phyloP scores from a whole-genome alignment of 2,113 vertebrate genomes.

The Podarcis raffonei region DNA sequence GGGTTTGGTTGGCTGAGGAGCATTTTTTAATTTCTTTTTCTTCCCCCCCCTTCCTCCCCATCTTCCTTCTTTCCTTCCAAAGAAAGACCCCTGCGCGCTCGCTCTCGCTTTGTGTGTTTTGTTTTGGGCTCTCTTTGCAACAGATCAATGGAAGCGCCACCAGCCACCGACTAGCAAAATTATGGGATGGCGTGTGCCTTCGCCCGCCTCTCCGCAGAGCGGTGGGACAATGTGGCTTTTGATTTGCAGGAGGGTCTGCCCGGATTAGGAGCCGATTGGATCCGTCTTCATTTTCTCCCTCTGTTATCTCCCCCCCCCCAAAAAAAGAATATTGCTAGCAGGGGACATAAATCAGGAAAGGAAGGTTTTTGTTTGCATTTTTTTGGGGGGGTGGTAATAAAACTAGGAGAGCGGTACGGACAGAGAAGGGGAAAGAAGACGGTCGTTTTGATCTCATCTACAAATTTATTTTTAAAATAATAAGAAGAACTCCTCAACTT shows the following conservation, averaged over 20 bases:
- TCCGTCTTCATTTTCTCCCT: not conserved
- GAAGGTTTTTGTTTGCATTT: not conserved
- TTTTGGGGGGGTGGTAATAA: not conserved
- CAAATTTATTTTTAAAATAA: not conserved
- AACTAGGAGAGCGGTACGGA: not conserved
- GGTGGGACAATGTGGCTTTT: not conserved
- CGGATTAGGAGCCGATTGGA: not conserved
- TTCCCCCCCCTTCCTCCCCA: not conserved
- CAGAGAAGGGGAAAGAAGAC: not conserved
- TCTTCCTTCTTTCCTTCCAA: not conserved
- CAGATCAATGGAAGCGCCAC: not conserved
- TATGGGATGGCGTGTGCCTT: not conserved
- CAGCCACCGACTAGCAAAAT: not conserved
- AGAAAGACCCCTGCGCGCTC: not conserved
- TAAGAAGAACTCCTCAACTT: not conserved
- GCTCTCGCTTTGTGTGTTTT: too few relatives aligned
- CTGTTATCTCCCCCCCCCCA: too few relatives aligned
- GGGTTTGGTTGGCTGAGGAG: too few relatives aligned
- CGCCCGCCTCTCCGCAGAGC: fast-evolving
- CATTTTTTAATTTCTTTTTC: too few relatives aligned
- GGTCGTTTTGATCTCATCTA: not conserved
- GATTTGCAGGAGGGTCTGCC: too few relatives aligned
- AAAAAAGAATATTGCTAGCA: not conserved
- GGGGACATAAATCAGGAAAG: not conserved
- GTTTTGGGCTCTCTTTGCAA: not conserved